Conservation (phyloP, 2,888 invertebrate genomes). For the Poecilobothrus nobilitatus region DNA sequence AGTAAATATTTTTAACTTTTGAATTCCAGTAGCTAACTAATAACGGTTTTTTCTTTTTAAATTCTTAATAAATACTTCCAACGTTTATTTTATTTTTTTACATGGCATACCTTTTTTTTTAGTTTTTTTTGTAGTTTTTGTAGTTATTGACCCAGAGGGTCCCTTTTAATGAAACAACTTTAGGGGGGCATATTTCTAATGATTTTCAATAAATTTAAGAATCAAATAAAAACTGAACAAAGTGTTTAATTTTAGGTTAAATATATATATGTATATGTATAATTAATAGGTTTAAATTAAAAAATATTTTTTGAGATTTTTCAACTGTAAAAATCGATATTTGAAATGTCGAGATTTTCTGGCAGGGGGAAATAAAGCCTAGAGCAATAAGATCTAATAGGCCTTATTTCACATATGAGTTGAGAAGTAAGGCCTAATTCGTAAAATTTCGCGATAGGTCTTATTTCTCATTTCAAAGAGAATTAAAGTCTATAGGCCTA, state of each 20-base stretch:
- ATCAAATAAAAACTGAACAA: background rate
- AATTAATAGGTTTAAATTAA: too few relatives aligned
- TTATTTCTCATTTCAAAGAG: too few relatives aligned
- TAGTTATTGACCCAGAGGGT: slow-evolving; percentile 2
- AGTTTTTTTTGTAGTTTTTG: background rate
- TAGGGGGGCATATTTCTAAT: background rate
- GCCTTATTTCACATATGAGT: too few relatives aligned
- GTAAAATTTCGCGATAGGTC: too few relatives aligned
- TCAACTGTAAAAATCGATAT: too few relatives aligned
- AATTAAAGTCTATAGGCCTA: too few relatives aligned
- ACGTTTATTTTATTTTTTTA: background rate
- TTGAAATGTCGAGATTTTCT: too few relatives aligned
- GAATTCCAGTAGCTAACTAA: background rate
- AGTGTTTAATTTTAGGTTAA: background rate
- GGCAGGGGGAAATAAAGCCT: too few relatives aligned
- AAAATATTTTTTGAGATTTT: too few relatives aligned
- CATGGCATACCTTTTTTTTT: background rate
- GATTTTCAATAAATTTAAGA: background rate
- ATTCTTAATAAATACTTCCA: background rate
- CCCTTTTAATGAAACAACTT: background rate
- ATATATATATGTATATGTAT: too few relatives aligned
- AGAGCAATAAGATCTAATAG: too few relatives aligned
- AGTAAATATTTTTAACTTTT: background rate
- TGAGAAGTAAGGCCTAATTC: too few relatives aligned
- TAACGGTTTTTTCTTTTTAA: background rate